Percentiles rank a stretch among this genome's conserved stretches.
Conservation (phyloP, 1,140 invertebrate genomes). For the Lordiphosa collinella region DNA sequence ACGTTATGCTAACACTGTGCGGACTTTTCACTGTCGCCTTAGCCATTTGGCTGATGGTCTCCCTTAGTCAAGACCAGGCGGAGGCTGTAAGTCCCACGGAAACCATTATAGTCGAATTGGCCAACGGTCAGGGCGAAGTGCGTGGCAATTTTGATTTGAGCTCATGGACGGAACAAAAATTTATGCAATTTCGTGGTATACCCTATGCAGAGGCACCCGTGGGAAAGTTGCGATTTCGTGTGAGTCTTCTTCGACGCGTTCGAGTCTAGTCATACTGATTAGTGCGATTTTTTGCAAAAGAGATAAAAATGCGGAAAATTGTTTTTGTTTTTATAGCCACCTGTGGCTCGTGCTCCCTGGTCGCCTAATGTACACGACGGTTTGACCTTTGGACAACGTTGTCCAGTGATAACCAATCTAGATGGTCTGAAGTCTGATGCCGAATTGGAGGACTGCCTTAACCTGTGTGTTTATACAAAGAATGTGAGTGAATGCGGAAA, state of each 20-base stretch:
- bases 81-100: conserved; percentile 7
- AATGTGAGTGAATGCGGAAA: conserved; percentile 53
- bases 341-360: conserved; percentile 59
- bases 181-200: conserved; percentile 74
- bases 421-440: conserved; percentile 32
- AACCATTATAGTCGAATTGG: conserved; percentile 31
- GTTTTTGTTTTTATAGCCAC: conserved; percentile 32
- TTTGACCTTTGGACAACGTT: conserved; percentile 64
- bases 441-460: conserved; percentile 73
- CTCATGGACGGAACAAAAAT: conserved; percentile 57
- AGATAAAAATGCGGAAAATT: no score
- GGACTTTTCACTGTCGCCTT: conserved; percentile 33
- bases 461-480: conserved; percentile 71
- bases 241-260: conserved; percentile 23
- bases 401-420: conserved; percentile 66
- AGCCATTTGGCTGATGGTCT: conserved; percentile 30
- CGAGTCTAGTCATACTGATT: conserved; percentile 13
- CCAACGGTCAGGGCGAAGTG: conserved; percentile 80
- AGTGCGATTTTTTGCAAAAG: neutral
- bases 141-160: conserved; percentile 70
- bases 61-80: conserved; percentile 6
- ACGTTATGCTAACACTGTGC: conserved; percentile 51
- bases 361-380: conserved; percentile 34
- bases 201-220: conserved; percentile 72
- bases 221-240: conserved; percentile 58